Conservation (phyloP, 1,140 invertebrate species). For the Popillia japonica region DNA sequence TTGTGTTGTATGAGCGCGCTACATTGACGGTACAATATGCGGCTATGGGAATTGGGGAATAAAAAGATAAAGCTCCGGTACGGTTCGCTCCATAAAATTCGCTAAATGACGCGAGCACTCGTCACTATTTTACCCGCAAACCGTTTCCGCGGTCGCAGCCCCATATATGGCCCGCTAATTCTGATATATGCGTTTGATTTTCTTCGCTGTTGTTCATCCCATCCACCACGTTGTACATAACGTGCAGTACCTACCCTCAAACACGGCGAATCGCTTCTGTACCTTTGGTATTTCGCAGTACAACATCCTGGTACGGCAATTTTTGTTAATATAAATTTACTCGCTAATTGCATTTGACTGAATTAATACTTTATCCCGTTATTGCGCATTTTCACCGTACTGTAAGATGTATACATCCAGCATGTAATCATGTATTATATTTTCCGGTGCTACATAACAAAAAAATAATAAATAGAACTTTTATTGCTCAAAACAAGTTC, state of each 20-base stretch:
- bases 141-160: conserved; percentile 52
- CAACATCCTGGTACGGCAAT: conserved; percentile 30
- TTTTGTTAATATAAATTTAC: conserved; percentile 38
- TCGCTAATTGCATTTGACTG: conserved; percentile 32
- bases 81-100: conserved; percentile 48
- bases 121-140: conserved; percentile 55
- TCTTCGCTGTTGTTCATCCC: conserved; percentile 44
- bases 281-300: neutral
- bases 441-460: no score
- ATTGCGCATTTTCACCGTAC: no score
- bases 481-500: no score
- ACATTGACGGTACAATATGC: conserved; percentile 35
- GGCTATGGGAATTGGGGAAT: conserved; percentile 45
- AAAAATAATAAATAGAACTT: no score
- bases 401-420: no score
- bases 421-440: no score
- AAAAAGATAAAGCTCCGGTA: conserved; percentile 47
- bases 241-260: conserved; percentile 8
- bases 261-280: neutral
- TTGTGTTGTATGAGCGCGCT: neutral
- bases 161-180: conserved; percentile 53
- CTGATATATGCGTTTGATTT: conserved; percentile 58
- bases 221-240: neutral
- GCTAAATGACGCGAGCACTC: conserved; percentile 53
- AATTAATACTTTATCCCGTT: conserved; percentile 24